Base-by-base conservation (phyloP, 2,888 invertebrate species). In the Nipponacmea schrenckii region DNA sequence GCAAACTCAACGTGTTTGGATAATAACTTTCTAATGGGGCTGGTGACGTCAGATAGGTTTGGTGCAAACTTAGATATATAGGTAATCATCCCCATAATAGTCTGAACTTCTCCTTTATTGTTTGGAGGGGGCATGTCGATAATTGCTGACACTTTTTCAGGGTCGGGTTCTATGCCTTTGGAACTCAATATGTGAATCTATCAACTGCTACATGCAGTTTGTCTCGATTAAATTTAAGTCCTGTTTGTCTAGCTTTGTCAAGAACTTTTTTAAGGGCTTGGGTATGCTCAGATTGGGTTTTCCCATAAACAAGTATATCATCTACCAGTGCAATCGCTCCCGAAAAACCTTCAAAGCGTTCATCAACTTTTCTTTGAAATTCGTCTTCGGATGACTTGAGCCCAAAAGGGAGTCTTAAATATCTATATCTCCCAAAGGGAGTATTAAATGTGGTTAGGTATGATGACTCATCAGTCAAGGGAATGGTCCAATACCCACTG, bases 281-380 rank as follows among this genome's bases (percentile, higher is more conserved):
- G 64, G 79, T 77, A 67, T 79, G 75, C 27, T n/a, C n/a, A n/a
- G n/a, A n/a, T 12, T 17, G 74, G n/a, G n/a, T n/a, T n/a, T n/a
- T n/a, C n/a, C n/a, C n/a, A n/a, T n/a, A n/a, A n/a, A n/a, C n/a
- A n/a, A n/a, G n/a, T n/a, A n/a, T n/a, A n/a, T n/a, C n/a, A n/a
- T n/a, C n/a, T n/a, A n/a, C n/a, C n/a, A n/a, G n/a, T n/a, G n/a
- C n/a, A n/a, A n/a, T n/a, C n/a, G n/a, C n/a, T n/a, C n/a, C n/a
- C n/a, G n/a, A n/a, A n/a, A n/a, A n/a, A n/a, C n/a, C n/a, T n/a
- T n/a, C n/a, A n/a, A n/a, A n/a, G n/a, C n/a, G n/a, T n/a, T n/a
- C n/a, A n/a, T n/a, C n/a, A n/a, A n/a, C n/a, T n/a, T n/a, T n/a
- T n/a, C n/a, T n/a, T n/a, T n/a, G 76, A 45, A 77, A 77, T 1